Percentiles rank a stretch among this genome's conserved stretches.
Evolutionary conservation across 1,140 invertebrate species (phyloP).

Genomic region (Drosophila guanche): DNA sequence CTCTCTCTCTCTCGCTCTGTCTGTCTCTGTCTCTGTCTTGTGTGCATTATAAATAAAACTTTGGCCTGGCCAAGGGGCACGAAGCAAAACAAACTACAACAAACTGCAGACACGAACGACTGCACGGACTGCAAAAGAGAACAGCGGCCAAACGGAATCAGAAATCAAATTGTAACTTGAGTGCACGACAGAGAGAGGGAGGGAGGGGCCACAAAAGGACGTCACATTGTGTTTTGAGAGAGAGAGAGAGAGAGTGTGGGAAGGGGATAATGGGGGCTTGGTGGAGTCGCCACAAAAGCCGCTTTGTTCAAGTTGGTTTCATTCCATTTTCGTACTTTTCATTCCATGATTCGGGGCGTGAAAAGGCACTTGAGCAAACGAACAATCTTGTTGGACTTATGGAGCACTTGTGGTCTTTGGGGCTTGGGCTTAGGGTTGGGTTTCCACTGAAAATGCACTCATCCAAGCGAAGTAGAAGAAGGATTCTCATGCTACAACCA

Average conservation of each 20-base stretch:
- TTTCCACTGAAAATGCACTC: constrained; percentile 49
- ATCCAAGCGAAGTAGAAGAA: constrained; percentile 20
- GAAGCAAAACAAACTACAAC: constrained; percentile 41
- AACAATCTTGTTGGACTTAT: constrained; percentile 25
- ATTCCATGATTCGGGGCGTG: constrained; percentile 53
- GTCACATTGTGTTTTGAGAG: constrained; percentile 31
- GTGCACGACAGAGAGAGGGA: constrained; percentile 34
- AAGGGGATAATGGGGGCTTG: constrained; percentile 10
- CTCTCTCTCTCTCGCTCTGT: background rate
- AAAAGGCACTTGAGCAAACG: constrained; percentile 69
- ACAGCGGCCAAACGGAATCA: constrained; percentile 53
- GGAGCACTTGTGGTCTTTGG: constrained; percentile 2
- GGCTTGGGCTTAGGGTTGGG: constrained; percentile 54
- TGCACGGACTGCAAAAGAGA: background rate
- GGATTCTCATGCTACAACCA: constrained; percentile 25
- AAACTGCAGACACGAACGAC: constrained; percentile 49
- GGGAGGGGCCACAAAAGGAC: constrained; percentile 55
- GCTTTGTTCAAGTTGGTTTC: constrained; percentile 55
- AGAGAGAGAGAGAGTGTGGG: background rate
- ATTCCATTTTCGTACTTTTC: constrained; percentile 16
- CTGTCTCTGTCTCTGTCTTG: constrained; percentile 4
- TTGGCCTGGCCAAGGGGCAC: constrained; percentile 46
- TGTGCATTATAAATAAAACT: constrained; percentile 64
- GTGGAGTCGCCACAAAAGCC: constrained; percentile 49
- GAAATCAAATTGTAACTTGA: constrained; percentile 78